Percentiles rank a stretch among this genome's conserved stretches.
These are phyloP conservation scores for Entomobrya multifasciata DNA, from an alignment of 2,888 invertebrate genomes.

Conservation along the genomic window DNA sequence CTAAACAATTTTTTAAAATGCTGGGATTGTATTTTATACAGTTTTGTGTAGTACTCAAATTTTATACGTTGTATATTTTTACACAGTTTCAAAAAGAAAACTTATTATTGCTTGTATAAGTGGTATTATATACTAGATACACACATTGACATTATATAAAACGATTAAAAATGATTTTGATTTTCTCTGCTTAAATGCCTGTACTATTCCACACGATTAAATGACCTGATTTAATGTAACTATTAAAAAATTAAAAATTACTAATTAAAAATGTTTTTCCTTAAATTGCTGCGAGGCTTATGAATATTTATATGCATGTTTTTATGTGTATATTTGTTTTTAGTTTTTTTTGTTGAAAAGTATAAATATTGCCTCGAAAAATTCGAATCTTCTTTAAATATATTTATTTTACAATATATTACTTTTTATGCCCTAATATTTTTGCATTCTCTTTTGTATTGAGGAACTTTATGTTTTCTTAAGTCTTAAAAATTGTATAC, in stretches of 20 bases:
- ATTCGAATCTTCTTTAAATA: conserved; percentile 47
- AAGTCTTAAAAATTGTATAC: conserved; percentile 54
- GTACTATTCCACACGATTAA: conserved; percentile 21
- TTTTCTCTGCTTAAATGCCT: conserved; percentile 17
- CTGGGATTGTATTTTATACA: not conserved
- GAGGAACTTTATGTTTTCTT: conserved; percentile 58
- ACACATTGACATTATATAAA: conserved; percentile 17
- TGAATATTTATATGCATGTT: not conserved
- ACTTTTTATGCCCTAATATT: conserved; percentile 45
- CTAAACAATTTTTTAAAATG: not conserved
- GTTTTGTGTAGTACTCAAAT: too few relatives aligned
- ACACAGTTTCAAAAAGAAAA: conserved; percentile 3
- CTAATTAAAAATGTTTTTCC: conserved; percentile 45
- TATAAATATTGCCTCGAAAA: conserved; percentile 58
- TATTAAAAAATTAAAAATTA: conserved; percentile 31
- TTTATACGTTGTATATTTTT: too few relatives aligned
- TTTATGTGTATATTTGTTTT: conserved; percentile 22
- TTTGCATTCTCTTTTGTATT: conserved; percentile 57
- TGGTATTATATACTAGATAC: not conserved
- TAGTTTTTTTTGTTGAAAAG: conserved; percentile 40
- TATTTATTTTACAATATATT: conserved; percentile 30
- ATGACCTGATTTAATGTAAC: conserved; percentile 1
- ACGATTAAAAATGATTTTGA: conserved; percentile 41
- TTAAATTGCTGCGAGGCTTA: conserved; percentile 6
- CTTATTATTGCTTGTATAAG: conserved; percentile 36